Base-by-base conservation (phyloP, 2,888 invertebrate genomes). In the Microctonus hyperodae region DNA sequence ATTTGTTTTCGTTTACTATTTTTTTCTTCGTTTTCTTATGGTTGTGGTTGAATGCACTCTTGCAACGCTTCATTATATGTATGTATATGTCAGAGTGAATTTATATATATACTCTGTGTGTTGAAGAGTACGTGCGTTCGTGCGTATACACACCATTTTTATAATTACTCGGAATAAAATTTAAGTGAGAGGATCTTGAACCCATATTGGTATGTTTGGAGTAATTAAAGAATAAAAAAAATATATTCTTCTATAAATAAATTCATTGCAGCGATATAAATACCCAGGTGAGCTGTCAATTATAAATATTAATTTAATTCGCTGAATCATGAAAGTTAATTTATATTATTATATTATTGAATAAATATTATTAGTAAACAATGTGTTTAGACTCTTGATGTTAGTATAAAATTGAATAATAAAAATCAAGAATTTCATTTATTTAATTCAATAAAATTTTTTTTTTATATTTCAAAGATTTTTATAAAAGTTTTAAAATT, bases 1-100 rank as follows among this genome's bases (percentile, higher is more conserved):
- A n/a, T n/a, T n/a, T n/a, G n/a, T n/a, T n/a, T n/a, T n/a, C n/a
- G n/a, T n/a, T n/a, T n/a, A n/a, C n/a, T n/a, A 7, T 33, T 33
- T 7, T 10, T 33, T 33, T 33, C 33, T 10, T 10, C 2, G 33
- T 1, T 2, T 10, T 11, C 2, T 13, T 37, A 3, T n/a, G n/a
- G 9, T 37, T 37, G 4, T 68, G 60, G 64, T 55, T 60, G 59
- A 33, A 40, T 23, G 51, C 44, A 58, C 50, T 51, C 63, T 50
- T 55, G 64, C 55, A 48, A n/a, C 44, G n/a, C 60, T 31, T 37
- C 37, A 37, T 37, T 37, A 37, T 37, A 37, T n/a, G n/a, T n/a
- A n/a, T n/a, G n/a, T n/a, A n/a, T 37, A 37, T 37, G 37, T 37
- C 37, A 37, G 37, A 37, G 37, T 37, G n/a, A n/a, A n/a, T n/a